Evolutionary conservation across 2,113 vertebrate genomes (phyloP).

Genomic region (Phalacrocorax brasilianus): DNA sequence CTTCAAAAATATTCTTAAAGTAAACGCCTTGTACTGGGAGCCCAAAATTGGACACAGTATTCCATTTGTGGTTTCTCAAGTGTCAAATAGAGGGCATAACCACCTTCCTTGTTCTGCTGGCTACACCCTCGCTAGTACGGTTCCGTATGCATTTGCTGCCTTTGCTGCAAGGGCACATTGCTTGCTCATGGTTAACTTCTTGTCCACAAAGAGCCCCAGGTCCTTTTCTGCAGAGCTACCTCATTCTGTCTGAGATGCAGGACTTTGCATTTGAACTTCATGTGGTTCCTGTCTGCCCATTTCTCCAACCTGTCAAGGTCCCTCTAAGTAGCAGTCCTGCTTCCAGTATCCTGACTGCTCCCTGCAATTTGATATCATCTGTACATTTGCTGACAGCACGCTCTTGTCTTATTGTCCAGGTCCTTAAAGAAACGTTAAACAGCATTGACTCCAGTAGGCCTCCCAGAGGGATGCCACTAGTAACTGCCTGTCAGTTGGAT

Average conservation of each 20-base stretch:
- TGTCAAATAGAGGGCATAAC: not conserved
- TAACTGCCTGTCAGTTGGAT: not conserved
- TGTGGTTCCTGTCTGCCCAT: not conserved
- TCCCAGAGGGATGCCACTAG: not conserved
- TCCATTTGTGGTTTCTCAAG: not conserved
- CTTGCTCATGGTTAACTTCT: not conserved
- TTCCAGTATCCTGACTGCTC: not conserved
- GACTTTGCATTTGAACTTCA: not conserved
- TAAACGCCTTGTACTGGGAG: not conserved
- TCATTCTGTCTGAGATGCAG: not conserved
- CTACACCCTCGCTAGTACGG: not conserved
- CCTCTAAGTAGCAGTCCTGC: not conserved
- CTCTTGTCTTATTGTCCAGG: not conserved
- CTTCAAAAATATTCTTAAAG: not conserved
- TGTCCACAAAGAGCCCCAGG: not conserved
- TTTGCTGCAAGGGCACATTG: not conserved
- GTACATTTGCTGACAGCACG: not conserved
- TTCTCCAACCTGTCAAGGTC: not conserved
- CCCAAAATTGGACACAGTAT: not conserved
- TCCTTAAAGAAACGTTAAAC: not conserved
- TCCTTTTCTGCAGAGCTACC: not conserved
- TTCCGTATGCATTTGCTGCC: not conserved
- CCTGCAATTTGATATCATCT: not conserved
- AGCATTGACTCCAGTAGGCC: not conserved
- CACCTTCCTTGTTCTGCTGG: not conserved